Percentiles rank a stretch among this genome's conserved stretches.
These are phyloP conservation scores for Hipparchia semele DNA, from an alignment of 2,888 invertebrate genomes.

Conservation along the genomic window DNA sequence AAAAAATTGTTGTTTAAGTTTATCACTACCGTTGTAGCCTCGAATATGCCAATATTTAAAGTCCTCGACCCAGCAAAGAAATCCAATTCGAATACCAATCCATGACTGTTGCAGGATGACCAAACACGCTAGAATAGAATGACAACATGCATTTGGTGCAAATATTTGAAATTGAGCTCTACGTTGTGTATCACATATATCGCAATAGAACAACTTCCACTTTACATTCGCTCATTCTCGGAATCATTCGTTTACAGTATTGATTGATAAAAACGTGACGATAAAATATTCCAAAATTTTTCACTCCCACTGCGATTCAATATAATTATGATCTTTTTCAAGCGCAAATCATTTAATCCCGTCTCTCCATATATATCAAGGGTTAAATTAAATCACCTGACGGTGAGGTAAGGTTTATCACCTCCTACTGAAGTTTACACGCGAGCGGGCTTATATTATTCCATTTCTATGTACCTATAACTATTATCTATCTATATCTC, in stretches of 20 bases:
- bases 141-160: conserved; percentile 32
- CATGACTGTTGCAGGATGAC: conserved; percentile 12
- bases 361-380: not conserved
- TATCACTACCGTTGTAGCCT: not conserved
- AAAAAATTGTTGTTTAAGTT: too few relatives aligned
- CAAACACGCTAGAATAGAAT: conserved; percentile 23
- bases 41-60: not conserved
- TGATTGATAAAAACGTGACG: conserved; percentile 47
- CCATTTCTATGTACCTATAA: not conserved
- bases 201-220: conserved; percentile 39
- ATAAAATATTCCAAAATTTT: conserved; percentile 45
- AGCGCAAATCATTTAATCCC: not conserved
- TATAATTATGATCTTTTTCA: conserved; percentile 12
- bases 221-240: conserved; percentile 61
- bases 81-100: conserved; percentile 27
- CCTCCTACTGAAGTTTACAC: not conserved
- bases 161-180: conserved; percentile 51
- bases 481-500: too few relatives aligned
- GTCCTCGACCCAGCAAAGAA: not conserved
- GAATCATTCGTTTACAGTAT: conserved; percentile 58
- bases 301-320: conserved; percentile 27
- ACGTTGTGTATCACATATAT: not conserved
- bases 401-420: not conserved
- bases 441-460: not conserved
- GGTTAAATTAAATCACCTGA: conserved; percentile 12